These are phyloP conservation scores for Eucera pruinosa DNA, from an alignment of 2,888 invertebrate species.

Conservation along the genomic window DNA sequence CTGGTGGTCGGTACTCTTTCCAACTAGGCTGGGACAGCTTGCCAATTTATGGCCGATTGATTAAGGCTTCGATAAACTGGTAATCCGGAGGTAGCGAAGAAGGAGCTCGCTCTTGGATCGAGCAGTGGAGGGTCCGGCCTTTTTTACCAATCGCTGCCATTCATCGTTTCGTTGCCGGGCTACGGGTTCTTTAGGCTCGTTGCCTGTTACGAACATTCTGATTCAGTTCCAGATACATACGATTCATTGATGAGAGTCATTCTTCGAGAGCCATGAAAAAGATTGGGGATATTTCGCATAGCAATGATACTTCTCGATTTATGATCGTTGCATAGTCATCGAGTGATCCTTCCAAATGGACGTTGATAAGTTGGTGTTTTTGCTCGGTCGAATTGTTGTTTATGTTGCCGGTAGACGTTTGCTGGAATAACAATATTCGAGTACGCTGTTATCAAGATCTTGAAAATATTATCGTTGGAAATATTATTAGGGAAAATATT, in stretches of 20 bases:
- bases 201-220: constrained; percentile 14
- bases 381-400: not conserved
- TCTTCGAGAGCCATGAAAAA: constrained; percentile 19
- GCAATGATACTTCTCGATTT: constrained; percentile 17
- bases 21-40: constrained; percentile 40
- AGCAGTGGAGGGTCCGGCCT: constrained; percentile 17
- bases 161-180: constrained; percentile 42
- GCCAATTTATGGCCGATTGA: constrained; percentile 68
- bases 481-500: too few relatives aligned
- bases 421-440: not conserved
- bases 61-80: constrained; percentile 65
- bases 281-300: not conserved
- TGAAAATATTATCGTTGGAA: too few relatives aligned
- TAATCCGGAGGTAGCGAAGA: constrained; percentile 41
- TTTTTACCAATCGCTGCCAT: constrained; percentile 33
- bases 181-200: not conserved
- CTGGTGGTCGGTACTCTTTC: constrained; percentile 55
- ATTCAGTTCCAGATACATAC: constrained; percentile 51
- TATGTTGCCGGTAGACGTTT: not conserved
- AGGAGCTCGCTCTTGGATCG: constrained; percentile 42
- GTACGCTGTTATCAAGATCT: too few relatives aligned
- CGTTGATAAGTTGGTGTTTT: not conserved
- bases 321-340: constrained; percentile 10
- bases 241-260: constrained; percentile 45
- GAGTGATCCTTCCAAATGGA: not conserved